Conservation (phyloP, 1,140 invertebrate genomes). For the Vollenhovia emeryi region DNA sequence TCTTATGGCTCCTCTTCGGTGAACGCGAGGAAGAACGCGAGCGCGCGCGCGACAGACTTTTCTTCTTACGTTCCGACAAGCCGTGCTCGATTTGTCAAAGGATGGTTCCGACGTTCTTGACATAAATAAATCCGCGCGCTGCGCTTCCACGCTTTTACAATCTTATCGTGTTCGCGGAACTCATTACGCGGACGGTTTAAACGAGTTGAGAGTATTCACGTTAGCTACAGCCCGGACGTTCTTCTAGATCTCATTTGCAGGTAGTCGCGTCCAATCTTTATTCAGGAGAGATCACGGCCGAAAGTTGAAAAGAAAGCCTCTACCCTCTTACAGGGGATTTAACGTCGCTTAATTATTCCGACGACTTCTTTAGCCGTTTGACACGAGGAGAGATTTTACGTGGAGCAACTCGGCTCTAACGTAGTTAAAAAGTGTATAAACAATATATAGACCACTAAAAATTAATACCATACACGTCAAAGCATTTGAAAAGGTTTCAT, state of each 20-base stretch:
- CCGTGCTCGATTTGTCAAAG: constrained; percentile 67
- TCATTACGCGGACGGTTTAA: constrained; percentile 51
- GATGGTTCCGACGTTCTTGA: constrained; percentile 4
- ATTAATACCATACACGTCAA: neutral
- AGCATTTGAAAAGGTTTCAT: neutral
- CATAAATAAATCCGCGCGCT: constrained; percentile 68
- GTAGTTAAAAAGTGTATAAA: neutral
- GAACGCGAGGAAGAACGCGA: constrained; percentile 35
- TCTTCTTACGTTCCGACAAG: constrained; percentile 32
- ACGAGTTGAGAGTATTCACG: constrained; percentile 24
- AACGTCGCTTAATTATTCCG: constrained; percentile 31
- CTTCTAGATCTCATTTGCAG: constrained; percentile 53
- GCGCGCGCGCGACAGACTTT: constrained; percentile 15
- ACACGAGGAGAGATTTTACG: neutral
- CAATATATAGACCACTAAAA: neutral
- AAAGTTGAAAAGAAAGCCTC: constrained; percentile 33
- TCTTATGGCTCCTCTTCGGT: constrained; percentile 46
- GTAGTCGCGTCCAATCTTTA: constrained; percentile 23
- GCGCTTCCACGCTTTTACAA: constrained; percentile 26
- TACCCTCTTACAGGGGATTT: constrained; percentile 4
- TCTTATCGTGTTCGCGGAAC: constrained; percentile 23
- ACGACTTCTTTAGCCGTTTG: constrained; percentile 8
- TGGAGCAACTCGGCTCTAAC: neutral
- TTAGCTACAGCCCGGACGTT: constrained; percentile 7
- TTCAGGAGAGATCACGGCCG: constrained; percentile 16